These are phyloP conservation scores for Sacculina carcini DNA, from an alignment of 2,888 invertebrate species.

Conservation along the genomic window DNA sequence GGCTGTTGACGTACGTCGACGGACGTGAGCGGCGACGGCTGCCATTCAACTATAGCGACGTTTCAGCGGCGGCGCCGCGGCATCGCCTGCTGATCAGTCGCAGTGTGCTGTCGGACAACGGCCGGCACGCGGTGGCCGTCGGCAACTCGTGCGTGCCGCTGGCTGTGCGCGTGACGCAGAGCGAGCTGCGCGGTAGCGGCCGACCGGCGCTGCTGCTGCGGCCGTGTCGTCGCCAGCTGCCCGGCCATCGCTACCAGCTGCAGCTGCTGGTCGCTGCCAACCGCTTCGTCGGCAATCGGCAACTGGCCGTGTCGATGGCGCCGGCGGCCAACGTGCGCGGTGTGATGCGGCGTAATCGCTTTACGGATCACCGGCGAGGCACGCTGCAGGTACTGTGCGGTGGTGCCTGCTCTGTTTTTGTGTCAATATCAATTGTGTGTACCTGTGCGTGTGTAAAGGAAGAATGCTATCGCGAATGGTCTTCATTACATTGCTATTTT, in stretches of 20 bases:
- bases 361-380: conserved; percentile 52
- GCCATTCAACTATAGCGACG: no score
- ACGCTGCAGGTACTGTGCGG: no score
- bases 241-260: conserved; percentile 25
- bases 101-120: conserved; percentile 59
- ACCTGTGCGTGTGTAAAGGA: no score
- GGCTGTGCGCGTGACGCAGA: conserved; percentile 71
- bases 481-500: no score
- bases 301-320: conserved; percentile 44
- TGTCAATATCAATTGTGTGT: no score
- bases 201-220: conserved; percentile 53
- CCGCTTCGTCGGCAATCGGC: conserved; percentile 39
- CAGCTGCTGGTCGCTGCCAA: conserved; percentile 61
- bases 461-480: no score
- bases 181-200: conserved; percentile 50
- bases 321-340: conserved; percentile 56
- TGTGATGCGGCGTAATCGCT: conserved; percentile 63
- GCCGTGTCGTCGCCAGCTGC: conserved; percentile 43
- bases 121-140: conserved; percentile 62
- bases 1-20: conserved; percentile 73
- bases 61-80: neutral
- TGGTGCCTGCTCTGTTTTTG: no score
- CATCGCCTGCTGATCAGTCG: conserved; percentile 28
- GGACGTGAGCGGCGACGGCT: conserved; percentile 54
- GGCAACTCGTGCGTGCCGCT: conserved; percentile 64